These are phyloP conservation scores for Styela plicata DNA, from an alignment of 23 tunicate genomes.

Conservation along the genomic window DNA sequence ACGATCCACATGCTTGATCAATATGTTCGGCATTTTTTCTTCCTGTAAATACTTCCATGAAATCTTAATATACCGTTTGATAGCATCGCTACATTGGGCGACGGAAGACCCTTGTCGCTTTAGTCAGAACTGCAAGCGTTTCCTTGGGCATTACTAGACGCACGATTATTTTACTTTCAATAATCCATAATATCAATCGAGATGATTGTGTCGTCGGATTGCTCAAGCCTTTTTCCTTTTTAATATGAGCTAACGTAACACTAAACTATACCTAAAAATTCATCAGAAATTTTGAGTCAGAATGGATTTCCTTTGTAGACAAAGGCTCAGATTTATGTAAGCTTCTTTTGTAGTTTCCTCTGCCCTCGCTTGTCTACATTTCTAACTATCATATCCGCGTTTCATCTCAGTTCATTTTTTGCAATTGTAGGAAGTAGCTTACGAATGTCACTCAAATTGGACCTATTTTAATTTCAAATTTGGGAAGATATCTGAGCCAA, in stretches of 20 bases:
- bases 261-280: not conserved
- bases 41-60: too few relatives aligned
- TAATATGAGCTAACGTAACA: not conserved
- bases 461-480: too few relatives aligned
- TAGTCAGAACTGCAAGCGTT: not conserved
- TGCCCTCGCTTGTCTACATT: not conserved
- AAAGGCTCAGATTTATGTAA: not conserved
- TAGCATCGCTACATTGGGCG: not conserved
- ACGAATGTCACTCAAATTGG: too few relatives aligned
- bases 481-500: too few relatives aligned
- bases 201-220: not conserved
- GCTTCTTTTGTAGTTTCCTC: not conserved
- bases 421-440: too few relatives aligned
- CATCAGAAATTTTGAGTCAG: slow-evolving; percentile 15
- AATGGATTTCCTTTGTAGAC: slow-evolving; percentile 5
- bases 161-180: not conserved
- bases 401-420: too few relatives aligned
- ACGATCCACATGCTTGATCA: too few relatives aligned
- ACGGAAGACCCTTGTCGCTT: not conserved
- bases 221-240: not conserved
- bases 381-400: not conserved
- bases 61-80: not conserved
- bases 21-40: too few relatives aligned
- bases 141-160: not conserved
- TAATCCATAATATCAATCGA: not conserved